Evolutionary conservation across 1,140 invertebrate genomes (phyloP).

Genomic region (Dendrolimus punctatus): DNA sequence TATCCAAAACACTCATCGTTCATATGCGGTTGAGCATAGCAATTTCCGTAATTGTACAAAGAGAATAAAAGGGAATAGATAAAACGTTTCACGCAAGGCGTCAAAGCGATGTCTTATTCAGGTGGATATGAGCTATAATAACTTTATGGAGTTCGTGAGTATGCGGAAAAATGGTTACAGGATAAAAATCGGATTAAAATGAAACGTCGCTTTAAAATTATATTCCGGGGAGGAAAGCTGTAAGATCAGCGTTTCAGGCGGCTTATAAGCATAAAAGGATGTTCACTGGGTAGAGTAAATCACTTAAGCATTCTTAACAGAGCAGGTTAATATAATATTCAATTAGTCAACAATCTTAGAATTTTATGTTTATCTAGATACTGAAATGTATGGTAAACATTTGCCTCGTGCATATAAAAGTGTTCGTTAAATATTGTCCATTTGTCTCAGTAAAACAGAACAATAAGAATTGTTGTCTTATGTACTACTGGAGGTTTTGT

Average conservation of each 20-base stretch:
- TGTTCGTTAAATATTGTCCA: conserved; percentile 3
- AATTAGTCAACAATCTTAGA: conserved; percentile 17
- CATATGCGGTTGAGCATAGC: conserved; percentile 1
- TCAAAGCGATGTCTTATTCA: conserved; percentile 19
- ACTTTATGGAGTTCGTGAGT: conserved; percentile 12
- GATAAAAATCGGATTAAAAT: conserved; percentile 19
- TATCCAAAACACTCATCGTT: neutral
- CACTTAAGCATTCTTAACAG: conserved; percentile 31
- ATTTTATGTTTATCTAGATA: conserved; percentile 17
- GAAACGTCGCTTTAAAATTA: conserved; percentile 17
- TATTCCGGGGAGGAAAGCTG: conserved; percentile 22
- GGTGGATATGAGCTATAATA: conserved; percentile 9
- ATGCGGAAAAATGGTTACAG: conserved; percentile 12
- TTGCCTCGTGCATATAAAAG: conserved; percentile 1
- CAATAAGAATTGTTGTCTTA: too few species aligned
- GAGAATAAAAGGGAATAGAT: conserved; percentile 16
- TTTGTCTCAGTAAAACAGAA: neutral
- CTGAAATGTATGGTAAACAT: conserved; percentile 7
- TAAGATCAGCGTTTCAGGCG: conserved; percentile 31
- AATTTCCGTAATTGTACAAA: conserved; percentile 12
- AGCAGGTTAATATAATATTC: conserved; percentile 37
- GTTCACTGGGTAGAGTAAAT: conserved; percentile 15
- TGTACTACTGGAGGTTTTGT: too few species aligned
- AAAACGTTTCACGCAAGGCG: conserved; percentile 7
- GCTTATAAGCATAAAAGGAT: conserved; percentile 34